Evolutionary conservation across 2,888 invertebrate genomes (phyloP).

Genomic region (Nomada ferruginata): DNA sequence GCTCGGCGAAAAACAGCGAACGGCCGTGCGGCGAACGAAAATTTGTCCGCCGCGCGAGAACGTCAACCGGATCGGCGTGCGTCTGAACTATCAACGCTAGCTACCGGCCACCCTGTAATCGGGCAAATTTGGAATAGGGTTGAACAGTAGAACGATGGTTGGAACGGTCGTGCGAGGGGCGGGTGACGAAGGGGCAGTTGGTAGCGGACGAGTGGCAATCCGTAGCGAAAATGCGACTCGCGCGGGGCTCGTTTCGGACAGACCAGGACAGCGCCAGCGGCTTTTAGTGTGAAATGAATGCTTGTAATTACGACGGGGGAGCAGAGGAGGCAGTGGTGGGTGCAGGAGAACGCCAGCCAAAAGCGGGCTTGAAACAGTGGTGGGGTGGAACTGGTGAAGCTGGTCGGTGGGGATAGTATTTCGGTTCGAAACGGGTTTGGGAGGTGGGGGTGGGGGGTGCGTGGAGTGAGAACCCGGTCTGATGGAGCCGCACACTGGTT

Average conservation of each 20-base stretch:
- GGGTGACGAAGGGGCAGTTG: slow-evolving; percentile 7
- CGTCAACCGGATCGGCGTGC: slow-evolving; percentile 18
- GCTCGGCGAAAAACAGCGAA: slow-evolving; percentile 25
- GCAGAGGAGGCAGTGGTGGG: slow-evolving; percentile 8
- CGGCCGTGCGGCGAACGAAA: slow-evolving; percentile 26
- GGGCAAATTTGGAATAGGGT: slow-evolving; percentile 69
- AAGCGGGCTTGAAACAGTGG: slow-evolving; percentile 55
- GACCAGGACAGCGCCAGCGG: slow-evolving; percentile 74
- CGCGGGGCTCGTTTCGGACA: slow-evolving; percentile 76
- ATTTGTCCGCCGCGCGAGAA: slow-evolving; percentile 2
- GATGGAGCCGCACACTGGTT: slow-evolving; percentile 72
- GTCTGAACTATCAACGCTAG: slow-evolving; percentile 49
- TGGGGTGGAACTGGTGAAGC: slow-evolving; percentile 49
- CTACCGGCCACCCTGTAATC: slow-evolving; percentile 63
- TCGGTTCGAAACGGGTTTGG: slow-evolving; percentile 60
- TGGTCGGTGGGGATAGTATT: slow-evolving; percentile 62
- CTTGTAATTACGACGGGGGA: slow-evolving; percentile 82
- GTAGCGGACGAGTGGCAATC: slow-evolving; percentile 67
- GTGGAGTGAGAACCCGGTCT: slow-evolving; percentile 65
- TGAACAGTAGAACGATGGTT: slow-evolving; percentile 35
- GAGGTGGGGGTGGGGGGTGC: slow-evolving; percentile 19
- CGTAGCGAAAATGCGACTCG: slow-evolving; percentile 72
- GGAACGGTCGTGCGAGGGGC: not conserved
- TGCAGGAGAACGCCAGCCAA: slow-evolving; percentile 50
- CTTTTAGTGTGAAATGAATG: slow-evolving; percentile 84